Evolutionary conservation across 2,113 vertebrate species (phyloP).

Genomic region (Atherinomorus stipes): DNA sequence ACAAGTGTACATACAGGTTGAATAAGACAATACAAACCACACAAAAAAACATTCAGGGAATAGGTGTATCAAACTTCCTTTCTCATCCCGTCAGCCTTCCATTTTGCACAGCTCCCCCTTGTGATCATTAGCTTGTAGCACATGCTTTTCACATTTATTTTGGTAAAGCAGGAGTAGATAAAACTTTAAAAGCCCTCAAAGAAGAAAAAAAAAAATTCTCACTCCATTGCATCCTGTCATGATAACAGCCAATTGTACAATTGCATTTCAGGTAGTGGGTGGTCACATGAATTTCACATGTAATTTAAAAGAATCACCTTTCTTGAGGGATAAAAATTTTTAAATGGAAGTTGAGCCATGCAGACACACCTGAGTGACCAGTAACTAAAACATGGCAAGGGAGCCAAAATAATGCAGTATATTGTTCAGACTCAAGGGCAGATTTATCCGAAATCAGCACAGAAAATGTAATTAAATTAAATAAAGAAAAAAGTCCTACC

Average conservation of each 20-base stretch:
- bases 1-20: conserved; percentile 54
- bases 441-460: neutral
- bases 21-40: conserved; percentile 59
- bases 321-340: conserved; percentile 3
- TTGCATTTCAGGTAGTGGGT: neutral
- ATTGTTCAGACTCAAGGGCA: conserved; percentile 12
- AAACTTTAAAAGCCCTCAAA: conserved; percentile 11
- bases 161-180: conserved; percentile 31
- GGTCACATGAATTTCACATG: neutral
- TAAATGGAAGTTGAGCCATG: conserved; percentile 16
- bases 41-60: conserved; percentile 57
- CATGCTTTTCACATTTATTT: conserved; percentile 32
- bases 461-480: neutral
- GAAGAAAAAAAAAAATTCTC: neutral
- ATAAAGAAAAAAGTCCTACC: neutral
- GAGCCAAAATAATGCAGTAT: conserved; percentile 2
- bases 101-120: conserved; percentile 67
- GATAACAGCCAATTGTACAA: conserved; percentile 12
- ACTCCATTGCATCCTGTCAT: neutral
- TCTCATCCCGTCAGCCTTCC: conserved; percentile 42
- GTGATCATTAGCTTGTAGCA: conserved; percentile 57
- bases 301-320: neutral
- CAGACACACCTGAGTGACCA: conserved; percentile 7
- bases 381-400: neutral
- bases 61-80: conserved; percentile 48